These are phyloP conservation scores for Adelosebastes latens DNA, from an alignment of 2,797 vertebrate genomes.

Conservation along the genomic window DNA sequence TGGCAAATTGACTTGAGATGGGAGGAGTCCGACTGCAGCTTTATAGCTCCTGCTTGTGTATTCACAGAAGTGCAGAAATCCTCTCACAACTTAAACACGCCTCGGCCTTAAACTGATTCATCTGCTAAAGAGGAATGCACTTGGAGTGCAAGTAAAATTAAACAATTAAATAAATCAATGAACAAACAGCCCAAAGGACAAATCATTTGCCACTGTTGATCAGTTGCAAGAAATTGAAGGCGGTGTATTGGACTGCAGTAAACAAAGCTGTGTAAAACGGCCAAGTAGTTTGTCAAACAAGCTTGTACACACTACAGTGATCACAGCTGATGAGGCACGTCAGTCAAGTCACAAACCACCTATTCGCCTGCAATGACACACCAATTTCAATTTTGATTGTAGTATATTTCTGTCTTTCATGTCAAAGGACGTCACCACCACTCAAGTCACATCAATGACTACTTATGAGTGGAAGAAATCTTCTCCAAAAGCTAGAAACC, in stretches of 20 bases:
- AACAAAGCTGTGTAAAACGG: constrained; percentile 29
- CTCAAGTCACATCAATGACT: not conserved
- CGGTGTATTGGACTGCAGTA: constrained; percentile 4
- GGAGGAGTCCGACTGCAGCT: not conserved
- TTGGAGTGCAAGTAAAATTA: constrained; percentile 13
- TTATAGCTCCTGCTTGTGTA: not conserved
- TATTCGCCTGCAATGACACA: not conserved
- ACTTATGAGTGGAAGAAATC: not conserved
- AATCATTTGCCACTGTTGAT: constrained; percentile 30
- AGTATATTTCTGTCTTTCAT: constrained; percentile 4
- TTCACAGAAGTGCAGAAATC: not conserved
- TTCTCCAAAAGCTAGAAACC: not conserved
- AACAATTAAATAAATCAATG: constrained; percentile 48
- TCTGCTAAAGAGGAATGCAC: constrained; percentile 6
- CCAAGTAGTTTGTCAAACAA: constrained; percentile 27
- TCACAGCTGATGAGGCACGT: constrained; percentile 20
- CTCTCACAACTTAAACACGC: not conserved
- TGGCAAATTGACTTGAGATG: constrained; percentile 1
- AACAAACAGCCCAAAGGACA: constrained; percentile 28
- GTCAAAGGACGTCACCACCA: not conserved
- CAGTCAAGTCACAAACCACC: constrained; percentile 18
- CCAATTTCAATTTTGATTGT: not conserved
- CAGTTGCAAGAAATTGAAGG: constrained; percentile 2
- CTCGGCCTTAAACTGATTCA: not conserved
- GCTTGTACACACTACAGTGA: constrained; percentile 7